A percentile compares a stretch with the other conserved stretches of the same genome.
Conservation (phyloP, 2,888 invertebrate species). For the Drosophila monieri region DNA sequence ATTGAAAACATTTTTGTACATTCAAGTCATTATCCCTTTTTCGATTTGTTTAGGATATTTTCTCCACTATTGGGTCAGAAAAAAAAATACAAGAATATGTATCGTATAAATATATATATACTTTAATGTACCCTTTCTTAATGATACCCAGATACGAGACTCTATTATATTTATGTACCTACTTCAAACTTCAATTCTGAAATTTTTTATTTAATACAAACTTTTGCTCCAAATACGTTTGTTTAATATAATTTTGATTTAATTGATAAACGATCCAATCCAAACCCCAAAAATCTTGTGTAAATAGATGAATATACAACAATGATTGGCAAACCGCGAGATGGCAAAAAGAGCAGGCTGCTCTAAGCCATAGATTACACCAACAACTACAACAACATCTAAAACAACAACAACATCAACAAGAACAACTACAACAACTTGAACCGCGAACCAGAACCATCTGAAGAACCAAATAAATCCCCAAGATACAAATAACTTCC, state of each 20-base stretch:
- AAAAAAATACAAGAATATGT: slow-evolving; percentile 38
- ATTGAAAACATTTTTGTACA: slow-evolving; percentile 41
- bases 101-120: slow-evolving; percentile 28
- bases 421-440: slow-evolving; percentile 14
- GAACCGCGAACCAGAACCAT: slow-evolving; percentile 22
- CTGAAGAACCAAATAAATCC: slow-evolving; percentile 30
- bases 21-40: slow-evolving; percentile 32
- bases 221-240: slow-evolving; percentile 25
- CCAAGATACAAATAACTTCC: slow-evolving; percentile 22
- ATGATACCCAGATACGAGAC: slow-evolving; percentile 51
- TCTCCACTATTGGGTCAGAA: slow-evolving; percentile 9
- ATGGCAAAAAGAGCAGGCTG: slow-evolving; percentile 84
- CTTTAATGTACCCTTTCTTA: slow-evolving; percentile 32
- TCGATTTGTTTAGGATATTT: slow-evolving; percentile 19
- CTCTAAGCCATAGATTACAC: slow-evolving; percentile 74
- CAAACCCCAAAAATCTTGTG: slow-evolving; percentile 65
- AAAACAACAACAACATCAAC: slow-evolving; percentile 9
- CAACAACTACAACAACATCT: slow-evolving; percentile 16
- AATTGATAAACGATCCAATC: slow-evolving; percentile 53
- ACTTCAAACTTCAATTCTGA: slow-evolving; percentile 22
- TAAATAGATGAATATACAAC: slow-evolving; percentile 84
- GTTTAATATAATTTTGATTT: slow-evolving; percentile 34
- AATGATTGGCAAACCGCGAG: slow-evolving; percentile 84
- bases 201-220: slow-evolving; percentile 41
- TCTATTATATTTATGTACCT: slow-evolving; percentile 28